A percentile compares a stretch with the other conserved stretches of the same genome.
These are phyloP conservation scores for Ptilorrhoa leucosticta DNA, from an alignment of 2,113 vertebrate genomes.

Conservation along the genomic window DNA sequence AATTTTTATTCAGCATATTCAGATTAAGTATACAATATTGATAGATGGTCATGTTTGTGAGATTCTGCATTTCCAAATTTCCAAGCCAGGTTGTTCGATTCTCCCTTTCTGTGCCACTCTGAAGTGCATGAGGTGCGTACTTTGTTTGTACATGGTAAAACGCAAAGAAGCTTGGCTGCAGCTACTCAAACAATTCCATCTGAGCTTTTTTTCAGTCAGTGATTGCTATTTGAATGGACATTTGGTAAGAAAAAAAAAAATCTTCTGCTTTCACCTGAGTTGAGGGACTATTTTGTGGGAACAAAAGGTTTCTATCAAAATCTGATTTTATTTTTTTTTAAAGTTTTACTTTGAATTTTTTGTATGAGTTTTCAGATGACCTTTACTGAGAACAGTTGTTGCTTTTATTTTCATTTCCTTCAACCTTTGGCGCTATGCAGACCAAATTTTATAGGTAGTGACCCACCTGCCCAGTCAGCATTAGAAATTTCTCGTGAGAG, in stretches of 20 bases:
- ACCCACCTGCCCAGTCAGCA: not conserved
- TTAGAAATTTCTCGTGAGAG: not conserved
- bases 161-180: not conserved
- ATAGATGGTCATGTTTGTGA: not conserved
- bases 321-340: not conserved
- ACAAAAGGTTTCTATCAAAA: not conserved
- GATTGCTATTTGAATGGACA: not conserved
- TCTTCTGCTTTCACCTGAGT: not conserved
- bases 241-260: not conserved
- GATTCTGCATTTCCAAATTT: not conserved
- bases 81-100: not conserved
- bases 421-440: not conserved
- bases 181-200: not conserved
- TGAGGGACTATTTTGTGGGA: not conserved
- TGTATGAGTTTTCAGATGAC: not conserved
- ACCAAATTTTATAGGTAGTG: not conserved
- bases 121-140: rapidly evolving
- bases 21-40: not conserved
- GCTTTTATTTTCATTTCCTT: not conserved
- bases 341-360: not conserved
- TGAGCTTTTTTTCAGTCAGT: not conserved
- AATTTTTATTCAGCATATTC: not conserved
- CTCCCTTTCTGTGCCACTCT: not conserved
- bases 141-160: not conserved
- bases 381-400: not conserved